phyloP scores from a whole-genome alignment of 64 coral and sea anemone genomes.

The Catalaphyllia jardinei region DNA sequence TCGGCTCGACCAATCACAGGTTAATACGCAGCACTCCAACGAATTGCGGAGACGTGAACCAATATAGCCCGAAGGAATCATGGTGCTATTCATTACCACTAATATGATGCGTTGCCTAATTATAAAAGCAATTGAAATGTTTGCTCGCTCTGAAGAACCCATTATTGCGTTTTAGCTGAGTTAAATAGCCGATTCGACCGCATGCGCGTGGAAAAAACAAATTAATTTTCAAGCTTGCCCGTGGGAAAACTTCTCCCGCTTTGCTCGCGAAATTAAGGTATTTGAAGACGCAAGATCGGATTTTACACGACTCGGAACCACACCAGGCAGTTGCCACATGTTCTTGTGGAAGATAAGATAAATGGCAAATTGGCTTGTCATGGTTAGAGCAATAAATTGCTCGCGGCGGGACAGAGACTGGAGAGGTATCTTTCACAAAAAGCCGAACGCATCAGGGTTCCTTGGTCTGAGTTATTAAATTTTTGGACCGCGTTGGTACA shows the following conservation, averaged over 20 bases:
- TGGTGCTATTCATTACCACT: constrained; percentile 81
- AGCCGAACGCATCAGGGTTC: constrained; percentile 57
- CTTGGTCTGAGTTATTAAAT: constrained; percentile 47
- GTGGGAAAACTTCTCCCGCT: background rate
- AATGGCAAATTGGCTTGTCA: constrained; percentile 7
- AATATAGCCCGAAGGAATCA: constrained; percentile 84
- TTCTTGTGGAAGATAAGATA: constrained; percentile 40
- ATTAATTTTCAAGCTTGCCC: background rate
- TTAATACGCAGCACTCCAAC: constrained; percentile 46
- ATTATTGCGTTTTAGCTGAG: constrained; percentile 71
- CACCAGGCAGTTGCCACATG: constrained; percentile 42
- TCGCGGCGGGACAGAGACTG: constrained; percentile 40
- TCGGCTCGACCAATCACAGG: constrained; percentile 56
- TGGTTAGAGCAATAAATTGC: constrained; percentile 8
- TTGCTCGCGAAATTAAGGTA: background rate
- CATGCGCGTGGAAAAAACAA: constrained; percentile 14
- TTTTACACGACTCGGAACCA: background rate
- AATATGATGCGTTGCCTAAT: constrained; percentile 80
- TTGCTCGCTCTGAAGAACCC: constrained; percentile 75
- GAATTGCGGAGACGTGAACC: constrained; percentile 60
- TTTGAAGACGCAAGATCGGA: background rate
- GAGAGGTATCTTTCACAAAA: constrained; percentile 31
- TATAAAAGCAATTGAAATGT: constrained; percentile 91
- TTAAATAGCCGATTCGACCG: constrained; percentile 62
- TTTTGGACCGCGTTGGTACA: constrained; percentile 30